phyloP scores from a whole-genome alignment of 2,888 invertebrate species.

The Hipparchia semele region DNA sequence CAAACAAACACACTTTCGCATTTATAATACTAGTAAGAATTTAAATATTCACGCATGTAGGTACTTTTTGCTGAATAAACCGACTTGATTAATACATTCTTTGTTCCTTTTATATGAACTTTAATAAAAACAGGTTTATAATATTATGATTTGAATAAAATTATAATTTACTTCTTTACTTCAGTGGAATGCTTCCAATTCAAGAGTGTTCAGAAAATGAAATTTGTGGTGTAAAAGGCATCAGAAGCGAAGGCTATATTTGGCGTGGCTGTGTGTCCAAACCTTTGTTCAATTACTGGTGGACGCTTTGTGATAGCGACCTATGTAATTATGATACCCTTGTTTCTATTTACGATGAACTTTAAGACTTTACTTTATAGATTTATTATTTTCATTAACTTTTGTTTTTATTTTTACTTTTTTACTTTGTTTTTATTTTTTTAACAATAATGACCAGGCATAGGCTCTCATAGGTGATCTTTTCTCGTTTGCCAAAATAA shows the following conservation, averaged over 20 bases:
- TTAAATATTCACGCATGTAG: too few relatives aligned
- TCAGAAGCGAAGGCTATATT: slow-evolving; percentile 59
- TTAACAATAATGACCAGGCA: not conserved
- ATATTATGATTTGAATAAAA: not conserved
- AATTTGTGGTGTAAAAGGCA: slow-evolving; percentile 63
- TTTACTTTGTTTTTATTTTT: slow-evolving; percentile 1
- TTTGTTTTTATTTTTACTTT: slow-evolving; percentile 2
- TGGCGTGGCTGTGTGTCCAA: slow-evolving; percentile 66
- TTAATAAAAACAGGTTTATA: too few relatives aligned
- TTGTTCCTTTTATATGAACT: not conserved
- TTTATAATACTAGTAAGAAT: too few relatives aligned
- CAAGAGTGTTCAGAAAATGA: slow-evolving; percentile 60
- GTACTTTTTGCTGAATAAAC: too few relatives aligned
- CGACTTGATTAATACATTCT: not conserved
- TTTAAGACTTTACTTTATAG: not conserved
- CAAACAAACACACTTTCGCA: too few relatives aligned
- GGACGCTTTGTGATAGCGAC: slow-evolving; percentile 59
- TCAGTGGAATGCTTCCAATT: slow-evolving; percentile 54
- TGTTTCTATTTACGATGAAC: slow-evolving; percentile 54
- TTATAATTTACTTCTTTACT: slow-evolving; percentile 31
- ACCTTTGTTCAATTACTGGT: slow-evolving; percentile 70
- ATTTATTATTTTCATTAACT: not conserved
- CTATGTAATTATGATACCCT: slow-evolving; percentile 62
- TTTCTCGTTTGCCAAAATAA: too few relatives aligned
- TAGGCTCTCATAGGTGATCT: too few relatives aligned